phyloP scores from a whole-genome alignment of 2,113 vertebrate species.

The Falco punctatus region DNA sequence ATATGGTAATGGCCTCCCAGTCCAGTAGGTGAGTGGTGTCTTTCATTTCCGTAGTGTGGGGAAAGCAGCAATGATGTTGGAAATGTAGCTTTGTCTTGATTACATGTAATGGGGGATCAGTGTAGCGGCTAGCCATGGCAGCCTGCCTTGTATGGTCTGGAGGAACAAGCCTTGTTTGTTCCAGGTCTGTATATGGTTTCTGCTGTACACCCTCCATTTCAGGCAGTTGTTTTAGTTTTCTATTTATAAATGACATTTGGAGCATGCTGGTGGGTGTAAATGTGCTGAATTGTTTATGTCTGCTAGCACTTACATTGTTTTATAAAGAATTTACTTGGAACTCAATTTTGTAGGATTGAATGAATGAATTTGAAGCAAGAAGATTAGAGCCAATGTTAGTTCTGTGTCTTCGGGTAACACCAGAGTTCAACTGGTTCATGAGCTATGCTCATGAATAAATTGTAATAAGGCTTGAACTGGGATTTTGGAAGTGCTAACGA shows the following conservation, averaged over 20 bases:
- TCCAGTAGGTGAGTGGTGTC: conserved; percentile 82
- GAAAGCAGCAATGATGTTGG: background rate
- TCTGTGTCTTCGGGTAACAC: background rate
- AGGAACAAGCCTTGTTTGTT: background rate
- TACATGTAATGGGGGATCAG: background rate
- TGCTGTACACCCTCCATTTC: background rate
- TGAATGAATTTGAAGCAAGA: background rate
- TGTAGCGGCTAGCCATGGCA: background rate
- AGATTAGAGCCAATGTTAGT: background rate
- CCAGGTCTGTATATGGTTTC: background rate
- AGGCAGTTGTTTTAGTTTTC: background rate
- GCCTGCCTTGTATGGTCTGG: background rate
- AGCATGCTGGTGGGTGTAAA: background rate
- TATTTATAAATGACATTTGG: background rate
- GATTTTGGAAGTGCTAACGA: background rate
- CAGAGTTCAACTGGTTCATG: background rate
- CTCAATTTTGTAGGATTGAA: background rate
- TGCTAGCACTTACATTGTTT: background rate
- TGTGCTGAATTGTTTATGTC: background rate
- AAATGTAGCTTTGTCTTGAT: background rate
- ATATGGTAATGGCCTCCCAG: conserved; percentile 91
- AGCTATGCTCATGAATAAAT: background rate
- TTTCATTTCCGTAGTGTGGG: background rate
- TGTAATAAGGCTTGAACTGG: background rate
- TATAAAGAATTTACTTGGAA: background rate